Percentiles rank a stretch among this genome's conserved stretches.
phyloP scores from a whole-genome alignment of 2,888 invertebrate genomes.

The Caenorhabditis sinica region DNA sequence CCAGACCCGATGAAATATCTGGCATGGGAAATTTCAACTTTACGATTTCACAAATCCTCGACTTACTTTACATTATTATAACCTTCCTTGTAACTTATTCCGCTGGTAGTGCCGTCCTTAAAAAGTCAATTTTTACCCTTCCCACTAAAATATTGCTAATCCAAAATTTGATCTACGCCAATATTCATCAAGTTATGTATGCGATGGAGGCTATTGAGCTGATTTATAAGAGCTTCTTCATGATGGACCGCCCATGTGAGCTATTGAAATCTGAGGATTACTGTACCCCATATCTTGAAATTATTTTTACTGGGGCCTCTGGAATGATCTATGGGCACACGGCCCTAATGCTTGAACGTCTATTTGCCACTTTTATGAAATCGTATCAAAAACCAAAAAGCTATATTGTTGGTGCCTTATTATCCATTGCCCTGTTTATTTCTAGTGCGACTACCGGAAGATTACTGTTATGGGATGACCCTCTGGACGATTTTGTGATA shows the following conservation, averaged over 20 bases:
- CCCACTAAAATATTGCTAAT: constrained; percentile 25
- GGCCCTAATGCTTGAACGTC: constrained; percentile 35
- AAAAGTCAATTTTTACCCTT: constrained; percentile 29
- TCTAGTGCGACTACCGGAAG: constrained; percentile 4
- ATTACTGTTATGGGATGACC: constrained; percentile 25
- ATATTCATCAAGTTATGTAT: constrained; percentile 28
- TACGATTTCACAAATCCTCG: background rate
- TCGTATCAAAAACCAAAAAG: constrained; percentile 4
- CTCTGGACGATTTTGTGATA: background rate
- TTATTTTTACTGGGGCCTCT: constrained; percentile 18
- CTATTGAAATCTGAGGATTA: constrained; percentile 18
- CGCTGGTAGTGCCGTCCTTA: background rate
- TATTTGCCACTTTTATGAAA: constrained; percentile 21
- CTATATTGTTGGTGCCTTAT: background rate
- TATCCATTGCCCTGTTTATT: background rate
- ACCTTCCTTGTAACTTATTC: constrained; percentile 1
- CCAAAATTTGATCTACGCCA: constrained; percentile 37
- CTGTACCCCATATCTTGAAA: constrained; percentile 18
- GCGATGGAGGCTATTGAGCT: constrained; percentile 12
- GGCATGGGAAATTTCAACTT: background rate
- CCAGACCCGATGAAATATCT: background rate
- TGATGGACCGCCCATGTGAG: constrained; percentile 7
- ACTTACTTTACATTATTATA: background rate
- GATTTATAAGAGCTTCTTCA: constrained; percentile 25
- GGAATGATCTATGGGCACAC: constrained; percentile 52